Evolutionary conservation across 2,797 vertebrate species (phyloP).

Genomic region (Bufotes viridis): DNA sequence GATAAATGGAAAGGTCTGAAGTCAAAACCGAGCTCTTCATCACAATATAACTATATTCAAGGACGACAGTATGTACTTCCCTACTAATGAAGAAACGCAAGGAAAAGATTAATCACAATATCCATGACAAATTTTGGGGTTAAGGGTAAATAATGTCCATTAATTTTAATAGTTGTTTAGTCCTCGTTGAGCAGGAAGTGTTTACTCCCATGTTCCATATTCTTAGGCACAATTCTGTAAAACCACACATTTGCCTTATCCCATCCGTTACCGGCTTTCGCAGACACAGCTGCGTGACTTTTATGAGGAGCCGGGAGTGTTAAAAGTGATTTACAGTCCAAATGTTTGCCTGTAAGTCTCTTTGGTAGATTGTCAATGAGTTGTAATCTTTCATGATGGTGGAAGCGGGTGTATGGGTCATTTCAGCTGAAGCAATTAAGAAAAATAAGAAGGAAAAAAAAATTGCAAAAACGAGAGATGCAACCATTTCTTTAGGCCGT

Average conservation of each 20-base stretch:
- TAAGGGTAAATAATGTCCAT: slow-evolving; percentile 54
- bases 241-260: slow-evolving; percentile 3
- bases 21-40: slow-evolving; percentile 42
- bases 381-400: slow-evolving; percentile 37
- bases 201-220: slow-evolving; percentile 31
- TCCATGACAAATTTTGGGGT: slow-evolving; percentile 29
- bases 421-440: slow-evolving; percentile 36
- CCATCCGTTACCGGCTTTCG: slow-evolving; percentile 30
- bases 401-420: slow-evolving; percentile 22
- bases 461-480: neutral
- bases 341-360: slow-evolving; percentile 45
- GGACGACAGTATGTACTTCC: neutral
- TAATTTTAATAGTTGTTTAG: slow-evolving; percentile 55
- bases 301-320: slow-evolving; percentile 29
- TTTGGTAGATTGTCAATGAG: slow-evolving; percentile 33
- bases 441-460: neutral
- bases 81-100: neutral
- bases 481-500: neutral
- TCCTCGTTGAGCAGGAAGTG: slow-evolving; percentile 21
- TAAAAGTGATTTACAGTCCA: slow-evolving; percentile 41
- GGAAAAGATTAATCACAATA: slow-evolving; percentile 51
- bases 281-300: slow-evolving; percentile 45
- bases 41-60: slow-evolving; percentile 45
- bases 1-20: slow-evolving; percentile 36
- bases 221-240: slow-evolving; percentile 32